Percentiles rank a stretch among this genome's conserved stretches.
Conservation (phyloP, 2,113 vertebrate species). For the Nothocercus nigrocapillus region DNA sequence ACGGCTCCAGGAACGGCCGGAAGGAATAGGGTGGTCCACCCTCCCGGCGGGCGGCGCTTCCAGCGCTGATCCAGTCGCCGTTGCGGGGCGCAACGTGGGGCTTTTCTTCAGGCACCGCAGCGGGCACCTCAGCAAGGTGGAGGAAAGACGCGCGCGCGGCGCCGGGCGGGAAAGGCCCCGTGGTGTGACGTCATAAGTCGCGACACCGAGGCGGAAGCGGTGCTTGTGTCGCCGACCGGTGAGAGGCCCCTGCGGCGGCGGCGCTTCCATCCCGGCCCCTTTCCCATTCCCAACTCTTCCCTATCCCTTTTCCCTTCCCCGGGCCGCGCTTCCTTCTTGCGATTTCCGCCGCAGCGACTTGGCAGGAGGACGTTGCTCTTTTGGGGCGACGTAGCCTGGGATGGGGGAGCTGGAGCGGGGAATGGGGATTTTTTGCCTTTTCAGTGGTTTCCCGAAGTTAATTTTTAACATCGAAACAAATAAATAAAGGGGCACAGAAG, state of each 20-base stretch:
- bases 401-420: too few relatives aligned
- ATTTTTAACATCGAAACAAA: accelerated
- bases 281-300: too few relatives aligned
- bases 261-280: too few relatives aligned
- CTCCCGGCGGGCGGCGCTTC: accelerated
- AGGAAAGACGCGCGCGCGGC: not conserved
- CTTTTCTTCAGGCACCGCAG: accelerated
- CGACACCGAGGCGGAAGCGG: not conserved
- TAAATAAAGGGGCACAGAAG: accelerated
- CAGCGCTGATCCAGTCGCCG: accelerated
- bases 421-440: too few relatives aligned
- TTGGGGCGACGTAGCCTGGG: not conserved
- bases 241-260: not conserved
- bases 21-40: too few relatives aligned
- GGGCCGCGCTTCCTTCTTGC: too few relatives aligned
- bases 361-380: not conserved
- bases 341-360: not conserved
- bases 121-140: accelerated
- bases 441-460: accelerated
- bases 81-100: accelerated
- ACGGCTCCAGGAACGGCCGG: too few relatives aligned
- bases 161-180: not conserved
- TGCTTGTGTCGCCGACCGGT: too few relatives aligned
- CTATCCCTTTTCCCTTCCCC: too few relatives aligned
- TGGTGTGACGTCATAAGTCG: not conserved